phyloP scores from a whole-genome alignment of 2,113 vertebrate species.

The Gopherus evgoodei region DNA sequence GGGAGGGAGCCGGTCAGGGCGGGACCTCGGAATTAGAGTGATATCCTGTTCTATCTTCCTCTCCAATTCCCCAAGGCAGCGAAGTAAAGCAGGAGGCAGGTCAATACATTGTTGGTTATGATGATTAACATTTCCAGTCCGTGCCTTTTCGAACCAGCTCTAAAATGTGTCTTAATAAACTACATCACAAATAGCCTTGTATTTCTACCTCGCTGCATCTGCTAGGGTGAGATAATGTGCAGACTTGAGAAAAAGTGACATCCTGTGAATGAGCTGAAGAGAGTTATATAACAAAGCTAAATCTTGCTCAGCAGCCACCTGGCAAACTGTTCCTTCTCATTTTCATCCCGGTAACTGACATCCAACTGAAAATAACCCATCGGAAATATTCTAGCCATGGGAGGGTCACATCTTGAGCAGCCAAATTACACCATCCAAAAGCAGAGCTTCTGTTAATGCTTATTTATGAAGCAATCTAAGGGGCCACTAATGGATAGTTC shows the following conservation, averaged over 20 bases:
- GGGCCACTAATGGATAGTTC: not conserved
- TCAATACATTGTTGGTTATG: constrained; percentile 22
- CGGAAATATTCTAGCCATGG: not conserved
- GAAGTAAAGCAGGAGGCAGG: constrained; percentile 33
- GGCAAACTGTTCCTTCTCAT: not conserved
- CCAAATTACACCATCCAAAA: not conserved
- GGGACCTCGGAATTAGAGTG: not conserved
- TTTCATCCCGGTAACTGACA: not conserved
- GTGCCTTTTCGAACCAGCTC: constrained; percentile 56
- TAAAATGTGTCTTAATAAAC: constrained; percentile 72
- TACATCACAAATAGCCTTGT: constrained; percentile 62
- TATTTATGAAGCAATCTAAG: not conserved
- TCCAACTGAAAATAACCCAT: not conserved
- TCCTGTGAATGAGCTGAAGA: constrained; percentile 39
- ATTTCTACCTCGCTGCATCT: constrained; percentile 68
- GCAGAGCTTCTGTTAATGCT: not conserved
- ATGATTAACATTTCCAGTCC: constrained; percentile 69
- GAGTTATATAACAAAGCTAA: constrained; percentile 20
- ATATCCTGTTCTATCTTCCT: not conserved
- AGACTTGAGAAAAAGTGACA: constrained; percentile 59
- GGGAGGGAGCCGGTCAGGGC: not conserved
- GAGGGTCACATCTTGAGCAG: not conserved
- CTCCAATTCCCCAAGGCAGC: constrained; percentile 9
- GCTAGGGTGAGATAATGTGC: constrained; percentile 71
- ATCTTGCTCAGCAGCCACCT: constrained; percentile 35